Evolutionary conservation across 2,888 invertebrate genomes (phyloP), one percentile per base, ranked within the genome.

Genomic region (Drosophila tripunctata): DNA sequence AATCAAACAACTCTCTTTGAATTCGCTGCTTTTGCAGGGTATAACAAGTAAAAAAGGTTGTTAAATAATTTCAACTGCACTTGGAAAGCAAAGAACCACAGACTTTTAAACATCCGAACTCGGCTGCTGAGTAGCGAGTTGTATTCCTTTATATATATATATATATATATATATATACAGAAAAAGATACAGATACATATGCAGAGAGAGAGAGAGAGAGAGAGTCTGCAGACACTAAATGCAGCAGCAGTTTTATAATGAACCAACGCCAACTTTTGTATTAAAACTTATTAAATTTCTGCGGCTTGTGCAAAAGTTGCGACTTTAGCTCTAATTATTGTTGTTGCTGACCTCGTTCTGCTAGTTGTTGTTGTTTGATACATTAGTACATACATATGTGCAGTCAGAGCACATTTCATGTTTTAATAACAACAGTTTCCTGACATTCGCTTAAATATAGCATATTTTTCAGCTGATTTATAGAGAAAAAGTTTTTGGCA

Each of bases 271-370:
- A 83, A 84, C 76, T 83, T 85, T 77, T 75, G 66, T 70, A 74
- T 82, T 74, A 78, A 75, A 85, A 83, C 68, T 85, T 82, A 82
- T 75, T 78, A 83, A 75, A 85, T 85, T 83, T 78, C 45, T 68
- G 71, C 67, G 63, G 75, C 61, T 67, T 60, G 21, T 63, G 54
- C 63, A 41, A 61, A 66, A 67, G 58, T 75, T 71, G 45, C 33
- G 21, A 31, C 40, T 41, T 40, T 19, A 51, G 38, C n/a, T 19
- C 45, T 56, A 35, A 22, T 38, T 52, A 19, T 41, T 64, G 45
- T 56, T 45, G 48, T 19, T 45, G 36, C 15, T 45, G 36, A 33
- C 43, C 35, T 36, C 22, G 22, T 38, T 47, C 6, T 12, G 14
- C 31, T 15, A 15, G 36, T 24, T 15, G 45, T 10, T 15, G 19